These are phyloP conservation scores for Criorhina ranunculi DNA, from an alignment of 2,888 invertebrate genomes.

Conservation along the genomic window DNA sequence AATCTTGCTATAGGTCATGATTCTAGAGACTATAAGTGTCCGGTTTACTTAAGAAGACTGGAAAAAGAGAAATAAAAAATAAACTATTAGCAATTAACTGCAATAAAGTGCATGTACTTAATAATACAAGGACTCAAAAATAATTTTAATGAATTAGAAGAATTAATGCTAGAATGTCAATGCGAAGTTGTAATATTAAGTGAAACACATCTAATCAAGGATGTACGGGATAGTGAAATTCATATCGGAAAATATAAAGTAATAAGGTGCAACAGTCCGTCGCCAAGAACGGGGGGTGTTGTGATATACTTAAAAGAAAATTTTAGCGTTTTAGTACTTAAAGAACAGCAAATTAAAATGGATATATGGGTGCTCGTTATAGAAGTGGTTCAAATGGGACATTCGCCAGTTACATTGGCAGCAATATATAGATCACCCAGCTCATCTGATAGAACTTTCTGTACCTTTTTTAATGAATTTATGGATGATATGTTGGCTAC, in stretches of 20 bases:
- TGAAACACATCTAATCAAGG: constrained; percentile 18
- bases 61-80: constrained; percentile 2
- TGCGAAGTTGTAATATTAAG: neutral
- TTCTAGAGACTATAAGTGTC: constrained; percentile 2
- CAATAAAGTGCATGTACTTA: constrained; percentile 1
- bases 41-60: constrained; percentile 16
- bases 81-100: constrained; percentile 19
- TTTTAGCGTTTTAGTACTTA: neutral
- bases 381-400: neutral
- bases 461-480: neutral
- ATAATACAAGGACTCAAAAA: constrained; percentile 25
- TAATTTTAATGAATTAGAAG: constrained; percentile 29
- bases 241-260: neutral
- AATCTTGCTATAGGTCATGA: neutral
- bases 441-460: neutral
- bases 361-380: neutral
- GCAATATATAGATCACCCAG: constrained; percentile 3
- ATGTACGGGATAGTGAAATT: neutral
- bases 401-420: neutral
- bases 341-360: neutral
- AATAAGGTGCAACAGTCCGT: constrained; percentile 1
- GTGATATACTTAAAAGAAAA: constrained; percentile 14
- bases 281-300: neutral
- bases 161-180: neutral
- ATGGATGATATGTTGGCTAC: neutral